Base-by-base conservation (phyloP, 2,888 invertebrate species). In the Rhagonycha fulva region DNA sequence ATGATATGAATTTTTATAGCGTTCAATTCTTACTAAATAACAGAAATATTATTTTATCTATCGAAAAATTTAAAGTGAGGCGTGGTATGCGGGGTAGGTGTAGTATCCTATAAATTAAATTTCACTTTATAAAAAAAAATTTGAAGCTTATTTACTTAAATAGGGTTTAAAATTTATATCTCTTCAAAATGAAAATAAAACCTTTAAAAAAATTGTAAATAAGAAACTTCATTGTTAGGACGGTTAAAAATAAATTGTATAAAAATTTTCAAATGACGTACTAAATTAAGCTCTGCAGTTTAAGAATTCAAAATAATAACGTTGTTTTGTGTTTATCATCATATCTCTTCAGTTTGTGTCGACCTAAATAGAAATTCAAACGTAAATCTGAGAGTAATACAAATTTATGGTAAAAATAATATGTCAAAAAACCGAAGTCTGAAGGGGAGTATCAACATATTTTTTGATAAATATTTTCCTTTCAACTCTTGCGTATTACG, bases 321-420 rank as follows among this genome's bases (percentile, higher is more conserved):
- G 24, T 66, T 24, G 63, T 66, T 62, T 63, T 66, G 24, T 66
- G 63, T 66, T 66, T 66, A 66, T 66, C 63, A 66, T 66, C 23
- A 66, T 63, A 63, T 66, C 63, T 23, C 63, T 66, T 24, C 63
- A 66, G n/a, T 66, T 26, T 66, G 26, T 66, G 63, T 66, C 26
- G 63, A 26, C 26, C 63, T 26, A 66, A 24, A 66, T 26, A 66
- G n/a, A 66, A 66, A 66, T 66, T 47, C 47, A 47, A 47, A 47
- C 47, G 63, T 66, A 66, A 66, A 66, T 66, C 63, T 66, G 26
- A 47, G 47, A 47, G 47, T 47, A 47, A 47, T 47, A 47, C 47
- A 47, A 66, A 66, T 66, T 66, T 66, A 66, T 26, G 63, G n/a
- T 26, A 66, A 24, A 66, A 66, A 26, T 66, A 66, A 66, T 66